Base-by-base conservation (phyloP, 2,113 vertebrate species). In the Prochilodus magdalenae region DNA sequence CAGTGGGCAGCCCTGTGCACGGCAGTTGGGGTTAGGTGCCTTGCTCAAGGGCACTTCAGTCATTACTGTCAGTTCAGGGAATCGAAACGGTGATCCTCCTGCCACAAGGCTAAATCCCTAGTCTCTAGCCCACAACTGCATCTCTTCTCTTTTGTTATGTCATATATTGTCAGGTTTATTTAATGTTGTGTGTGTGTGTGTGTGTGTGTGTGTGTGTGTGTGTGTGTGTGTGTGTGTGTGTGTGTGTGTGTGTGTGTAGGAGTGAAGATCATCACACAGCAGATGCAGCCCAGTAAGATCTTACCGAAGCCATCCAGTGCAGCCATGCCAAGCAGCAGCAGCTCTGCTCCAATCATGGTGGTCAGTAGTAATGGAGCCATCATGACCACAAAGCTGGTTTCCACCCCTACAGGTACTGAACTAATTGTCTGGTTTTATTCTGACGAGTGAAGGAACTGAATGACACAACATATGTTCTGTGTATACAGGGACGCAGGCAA, bases 191-290 rank as follows among this genome's bases (percentile, higher is more conserved):
- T 62, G 59, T 62, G 2, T 16, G 5, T 7, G n/a, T 57, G 27
- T 51, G 40, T 51, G 44, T 73, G 33, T 36, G 33, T 36, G 33
- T 36, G 33, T 36, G 33, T 36, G 33, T 36, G 33, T 36, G 33
- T 36, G 33, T 36, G 33, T 36, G 33, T 36, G 13, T 24, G 10
- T 57, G 79, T 49, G 3, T 77, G 22, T 83, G 22, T 78, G 51
- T 16, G 49, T 36, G 59, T 70, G 26, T 75, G 47, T 71, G 6
- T 67, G 36, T 60, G 20, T 79, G 26, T 90, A 99, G 98, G 98
- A 86, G 97, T 99, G 88, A 99, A 99, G 94, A 99, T 99, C 81
- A 99, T 99, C 94, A 99, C 97, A 72, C 98, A 99, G 88, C 98
- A 99, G 93, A 95, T 99, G 84, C 98, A 99, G 88, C 98, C 97